Evolutionary conservation across 1,140 invertebrate genomes (phyloP), one percentile per base, ranked within the genome.

Genomic region (Centruroides sculpturatus): DNA sequence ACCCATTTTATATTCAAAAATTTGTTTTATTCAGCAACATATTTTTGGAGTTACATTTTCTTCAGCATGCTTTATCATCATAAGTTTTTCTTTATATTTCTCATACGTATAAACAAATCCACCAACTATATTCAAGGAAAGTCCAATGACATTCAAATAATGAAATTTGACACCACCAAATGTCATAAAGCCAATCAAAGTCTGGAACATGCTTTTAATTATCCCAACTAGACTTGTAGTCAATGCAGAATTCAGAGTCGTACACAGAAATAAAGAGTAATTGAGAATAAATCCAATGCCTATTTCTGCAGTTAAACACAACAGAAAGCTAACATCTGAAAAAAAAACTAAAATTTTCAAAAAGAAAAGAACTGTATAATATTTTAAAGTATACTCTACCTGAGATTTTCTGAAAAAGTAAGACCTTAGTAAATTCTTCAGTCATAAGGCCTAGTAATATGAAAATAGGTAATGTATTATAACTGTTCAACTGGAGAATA

Each of bases 251-350:
- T 75, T 79, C 52, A 75, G 66, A 55, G 71, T 72, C 1, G 77
- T 78, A 64, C 78, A 78, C 52, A 78, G 69, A 66, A 79, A 79
- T 53, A 78, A 66, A 3, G 76, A 73, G 64, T 77, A 79, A 65
- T 78, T 78, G 34, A 79, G 66, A 5, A 78, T 61, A 47, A 71
- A 72, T 1, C 79, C 79, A 58, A 77, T 66, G 41, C 68, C 63
- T 36, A 65, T 72, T 68, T 69, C 66, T 34, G 66, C 65, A 36
- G 47, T 47, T 51, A 60, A 35, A 62, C n/a, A 56, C 23, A 23
- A 23, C 23, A 23, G 23, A 23, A 23, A 23, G 23, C 4, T 56
- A 55, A 36, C 51, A 47, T 13, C 12, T 12, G 12, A 4, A 46
- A n/a, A 4, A 55, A 47, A 35, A 55, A n/a, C n/a, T n/a, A n/a